These are phyloP conservation scores for Pristis pectinata DNA, from an alignment of 2,797 vertebrate species.

Conservation along the genomic window DNA sequence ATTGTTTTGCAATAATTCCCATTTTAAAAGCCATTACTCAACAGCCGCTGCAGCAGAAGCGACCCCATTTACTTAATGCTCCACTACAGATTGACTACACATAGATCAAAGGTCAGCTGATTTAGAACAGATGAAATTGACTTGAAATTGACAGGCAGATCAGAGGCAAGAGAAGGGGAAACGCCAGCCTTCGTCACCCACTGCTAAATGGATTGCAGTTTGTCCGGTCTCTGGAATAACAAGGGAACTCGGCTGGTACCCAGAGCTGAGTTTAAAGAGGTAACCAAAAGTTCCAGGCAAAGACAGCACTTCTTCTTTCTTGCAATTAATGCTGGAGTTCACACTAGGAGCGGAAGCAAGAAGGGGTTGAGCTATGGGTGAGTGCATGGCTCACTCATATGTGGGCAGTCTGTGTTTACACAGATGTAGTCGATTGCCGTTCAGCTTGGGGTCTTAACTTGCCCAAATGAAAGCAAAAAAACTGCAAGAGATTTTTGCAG, in stretches of 20 bases:
- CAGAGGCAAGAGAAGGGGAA: not conserved
- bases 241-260: not conserved
- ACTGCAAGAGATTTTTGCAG: not conserved
- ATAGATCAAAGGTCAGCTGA: not conserved
- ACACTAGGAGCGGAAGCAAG: not conserved
- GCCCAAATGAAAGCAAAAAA: not conserved
- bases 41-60: not conserved
- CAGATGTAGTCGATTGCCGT: not conserved
- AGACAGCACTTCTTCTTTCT: not conserved
- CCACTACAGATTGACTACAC: not conserved
- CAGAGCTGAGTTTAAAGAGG: not conserved
- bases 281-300: not conserved
- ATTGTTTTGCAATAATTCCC: conserved; percentile 5
- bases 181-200: not conserved
- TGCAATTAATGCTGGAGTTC: not conserved
- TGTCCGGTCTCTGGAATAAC: not conserved
- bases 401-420: not conserved
- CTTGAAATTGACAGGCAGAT: conserved; percentile 2
- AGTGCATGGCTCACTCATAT: not conserved
- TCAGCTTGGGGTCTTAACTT: not conserved
- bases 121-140: conserved; percentile 11
- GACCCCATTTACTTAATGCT: not conserved
- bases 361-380: not conserved
- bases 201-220: not conserved
- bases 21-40: not conserved